Base-by-base conservation (phyloP, 2,888 invertebrate species). In the Rotaria socialis region DNA sequence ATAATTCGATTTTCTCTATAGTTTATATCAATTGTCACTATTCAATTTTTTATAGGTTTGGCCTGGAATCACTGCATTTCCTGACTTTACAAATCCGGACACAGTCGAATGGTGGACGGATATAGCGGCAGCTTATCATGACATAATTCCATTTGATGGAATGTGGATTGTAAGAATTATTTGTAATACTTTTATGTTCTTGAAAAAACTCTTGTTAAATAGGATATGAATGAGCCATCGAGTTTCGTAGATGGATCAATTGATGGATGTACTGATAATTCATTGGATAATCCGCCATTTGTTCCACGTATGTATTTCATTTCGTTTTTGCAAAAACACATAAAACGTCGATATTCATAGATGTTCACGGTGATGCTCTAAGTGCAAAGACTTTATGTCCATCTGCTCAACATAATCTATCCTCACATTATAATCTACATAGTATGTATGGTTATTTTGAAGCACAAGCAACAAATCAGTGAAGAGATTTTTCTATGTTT, bases 111-210 rank as follows among this genome's bases (percentile, higher is more conserved):
- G 89, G 88, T 90, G 90, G 90, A 88, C 88, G 75, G 87, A 88
- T 50, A 88, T 87, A 56, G 89, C 89, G n/a, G 86, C 87, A 24
- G 56, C 60, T 16, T 89, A 88, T 87, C 88, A 89, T 86, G 85
- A 88, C 27, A 24, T 52, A 35, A 35, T 86, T 27, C 87, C 89
- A 22, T 90, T 88, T 88, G 90, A 90, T 88, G 90, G 90, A 41
- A 86, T 90, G 6, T 90, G 90, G 90, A 88, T 89, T 87, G 75
- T 91, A 87, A 91, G 91, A 90, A 91, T 91, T 88, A 91, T 91
- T 86, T 90, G 90, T 8, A 90, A 90, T 11, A 90, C 89, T 87
- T 90, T 90, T 88, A 88, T 89, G 22, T 58, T 22, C 5, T n/a
- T n/a, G n/a, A 10, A 11, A 11, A 35, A 10, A 35, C 10, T 52